Percentiles rank a stretch among this genome's conserved stretches.
Conservation (phyloP, 2,888 invertebrate species). For the Synanthedon andrenaeformis region DNA sequence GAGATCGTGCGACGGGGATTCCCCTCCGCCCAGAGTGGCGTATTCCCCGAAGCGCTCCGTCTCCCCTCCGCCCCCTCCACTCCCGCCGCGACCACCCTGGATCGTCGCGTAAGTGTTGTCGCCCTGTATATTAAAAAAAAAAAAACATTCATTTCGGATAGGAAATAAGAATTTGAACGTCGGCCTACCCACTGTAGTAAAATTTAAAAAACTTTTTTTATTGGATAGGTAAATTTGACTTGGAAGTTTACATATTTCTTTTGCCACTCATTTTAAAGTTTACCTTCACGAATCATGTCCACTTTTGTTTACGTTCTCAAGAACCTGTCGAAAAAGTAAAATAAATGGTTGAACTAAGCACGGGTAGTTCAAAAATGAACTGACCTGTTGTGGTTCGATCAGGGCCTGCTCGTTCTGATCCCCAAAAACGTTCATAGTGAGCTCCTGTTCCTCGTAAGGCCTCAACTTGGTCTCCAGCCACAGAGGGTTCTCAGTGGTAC, state of each 20-base stretch:
- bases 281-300: no score
- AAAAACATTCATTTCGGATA: background rate
- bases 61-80: background rate
- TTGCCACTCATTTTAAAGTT: no score
- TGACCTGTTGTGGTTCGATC: slow-evolving; percentile 21
- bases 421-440: slow-evolving; percentile 91
- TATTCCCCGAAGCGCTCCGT: slow-evolving; percentile 72
- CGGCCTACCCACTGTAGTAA: no score
- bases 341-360: no score
- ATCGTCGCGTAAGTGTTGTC: slow-evolving; percentile 87
- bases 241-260: no score
- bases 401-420: slow-evolving; percentile 52
- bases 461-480: slow-evolving; percentile 94
- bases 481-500: slow-evolving; percentile 91
- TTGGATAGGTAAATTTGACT: no score
- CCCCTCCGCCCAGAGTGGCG: slow-evolving; percentile 69
- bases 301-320: no score
- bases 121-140: slow-evolving; percentile 37
- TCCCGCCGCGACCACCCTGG: slow-evolving; percentile 71
- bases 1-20: slow-evolving; percentile 23
- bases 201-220: no score
- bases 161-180: no score
- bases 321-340: no score
- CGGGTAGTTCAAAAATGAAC: background rate
- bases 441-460: slow-evolving; percentile 91